Evolutionary conservation across 2,888 invertebrate genomes (phyloP).

Genomic region (Ganaspis brasiliensis): DNA sequence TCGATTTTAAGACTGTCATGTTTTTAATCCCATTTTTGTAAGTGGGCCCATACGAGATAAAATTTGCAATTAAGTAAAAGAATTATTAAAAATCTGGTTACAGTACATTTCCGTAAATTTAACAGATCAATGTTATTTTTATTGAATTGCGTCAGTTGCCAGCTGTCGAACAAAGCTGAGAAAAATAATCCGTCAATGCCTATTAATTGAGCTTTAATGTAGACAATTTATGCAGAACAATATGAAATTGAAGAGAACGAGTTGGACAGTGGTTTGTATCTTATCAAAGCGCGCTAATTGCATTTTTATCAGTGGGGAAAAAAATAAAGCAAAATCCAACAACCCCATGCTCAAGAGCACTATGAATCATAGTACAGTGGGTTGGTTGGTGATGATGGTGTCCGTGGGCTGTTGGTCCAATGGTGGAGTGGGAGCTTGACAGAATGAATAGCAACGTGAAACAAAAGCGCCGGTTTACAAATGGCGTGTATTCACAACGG

Average conservation of each 20-base stretch:
- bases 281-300: slow-evolving; percentile 76
- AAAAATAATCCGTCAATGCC: not conserved
- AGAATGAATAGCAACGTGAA: slow-evolving; percentile 78
- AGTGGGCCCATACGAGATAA: too few relatives aligned
- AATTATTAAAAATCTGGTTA: too few relatives aligned
- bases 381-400: slow-evolving; percentile 53
- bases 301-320: slow-evolving; percentile 74
- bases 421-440: slow-evolving; percentile 62
- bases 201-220: not conserved
- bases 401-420: slow-evolving; percentile 59
- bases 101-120: too few relatives aligned
- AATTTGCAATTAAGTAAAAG: too few relatives aligned
- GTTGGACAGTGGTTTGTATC: slow-evolving; percentile 64
- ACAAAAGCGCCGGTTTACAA: slow-evolving; percentile 79
- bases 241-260: slow-evolving; percentile 53
- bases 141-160: too few relatives aligned
- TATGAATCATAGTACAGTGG: slow-evolving; percentile 62
- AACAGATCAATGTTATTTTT: too few relatives aligned
- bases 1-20: too few relatives aligned
- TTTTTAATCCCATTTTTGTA: too few relatives aligned
- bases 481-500: slow-evolving; percentile 79
- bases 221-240: not conserved
- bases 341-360: slow-evolving; percentile 54
- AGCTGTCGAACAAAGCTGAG: not conserved
- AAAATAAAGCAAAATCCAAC: slow-evolving; percentile 72